A percentile compares a stretch with the other conserved stretches of the same genome.
These are phyloP conservation scores for Dipodomys merriami DNA, from an alignment of 2,113 vertebrate genomes.

Conservation along the genomic window DNA sequence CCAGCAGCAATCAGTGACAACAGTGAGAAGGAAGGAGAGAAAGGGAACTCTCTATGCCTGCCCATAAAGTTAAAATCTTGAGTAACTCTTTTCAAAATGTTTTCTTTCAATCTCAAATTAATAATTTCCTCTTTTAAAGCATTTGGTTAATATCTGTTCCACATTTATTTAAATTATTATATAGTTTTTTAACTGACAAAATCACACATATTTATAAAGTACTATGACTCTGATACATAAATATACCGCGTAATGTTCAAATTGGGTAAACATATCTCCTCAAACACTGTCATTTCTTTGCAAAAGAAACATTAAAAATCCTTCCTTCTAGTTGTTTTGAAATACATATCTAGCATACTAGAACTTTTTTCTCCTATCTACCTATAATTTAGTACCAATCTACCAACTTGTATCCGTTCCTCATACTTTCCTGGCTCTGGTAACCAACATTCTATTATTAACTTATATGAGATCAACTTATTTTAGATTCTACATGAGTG, in stretches of 20 bases:
- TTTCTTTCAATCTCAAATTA: not conserved
- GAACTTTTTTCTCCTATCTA: not conserved
- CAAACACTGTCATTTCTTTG: too few relatives aligned
- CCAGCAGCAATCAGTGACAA: not conserved
- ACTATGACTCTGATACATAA: not conserved
- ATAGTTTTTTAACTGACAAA: not conserved
- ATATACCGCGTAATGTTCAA: not conserved
- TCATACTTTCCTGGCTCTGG: not conserved
- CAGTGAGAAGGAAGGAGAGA: not conserved
- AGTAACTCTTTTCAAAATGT: not conserved
- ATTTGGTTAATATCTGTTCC: not conserved
- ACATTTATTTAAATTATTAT: not conserved
- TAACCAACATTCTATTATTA: not conserved
- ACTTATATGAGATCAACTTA: not conserved
- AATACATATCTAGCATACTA: not conserved
- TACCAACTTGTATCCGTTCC: too few relatives aligned
- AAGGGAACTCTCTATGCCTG: not conserved
- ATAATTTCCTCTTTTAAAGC: conserved; percentile 25
- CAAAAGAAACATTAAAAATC: too few relatives aligned
- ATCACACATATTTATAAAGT: not conserved
- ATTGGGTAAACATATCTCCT: not conserved
- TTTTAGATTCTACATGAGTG: not conserved
- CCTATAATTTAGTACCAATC: too few relatives aligned
- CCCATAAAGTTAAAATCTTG: not conserved
- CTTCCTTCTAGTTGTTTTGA: not conserved